A percentile compares a stretch with the other conserved stretches of the same genome.
These are phyloP conservation scores for Kryptolebias marmoratus DNA, from an alignment of 2,113 vertebrate species.

Conservation along the genomic window DNA sequence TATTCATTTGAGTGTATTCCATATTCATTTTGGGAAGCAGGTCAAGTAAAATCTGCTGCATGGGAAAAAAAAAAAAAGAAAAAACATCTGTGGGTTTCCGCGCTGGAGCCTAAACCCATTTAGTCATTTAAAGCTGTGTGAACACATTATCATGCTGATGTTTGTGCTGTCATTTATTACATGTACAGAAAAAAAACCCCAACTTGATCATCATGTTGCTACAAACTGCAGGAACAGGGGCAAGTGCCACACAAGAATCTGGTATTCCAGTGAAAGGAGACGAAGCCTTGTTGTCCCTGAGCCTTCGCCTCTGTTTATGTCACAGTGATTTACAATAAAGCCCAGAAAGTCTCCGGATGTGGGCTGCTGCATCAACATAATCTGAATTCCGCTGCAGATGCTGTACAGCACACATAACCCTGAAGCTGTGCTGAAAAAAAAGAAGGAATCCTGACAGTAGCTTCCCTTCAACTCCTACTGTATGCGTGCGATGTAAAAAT, in stretches of 20 bases:
- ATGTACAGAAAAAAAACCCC: neutral
- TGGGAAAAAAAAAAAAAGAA: slow-evolving; percentile 9
- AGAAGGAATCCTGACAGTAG: slow-evolving; percentile 7
- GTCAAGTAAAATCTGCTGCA: slow-evolving; percentile 36
- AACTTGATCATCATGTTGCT: neutral
- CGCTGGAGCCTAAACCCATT: slow-evolving; percentile 6
- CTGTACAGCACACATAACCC: slow-evolving; percentile 39
- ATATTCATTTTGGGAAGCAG: slow-evolving; percentile 49
- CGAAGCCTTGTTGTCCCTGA: slow-evolving; percentile 35
- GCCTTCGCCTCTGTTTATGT: slow-evolving; percentile 56
- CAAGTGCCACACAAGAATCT: slow-evolving; percentile 30
- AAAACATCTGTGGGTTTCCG: slow-evolving; percentile 21
- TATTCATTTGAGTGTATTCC: slow-evolving; percentile 41
- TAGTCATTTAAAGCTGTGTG: slow-evolving; percentile 11
- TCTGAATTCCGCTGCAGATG: slow-evolving; percentile 55
- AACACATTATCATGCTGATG: neutral
- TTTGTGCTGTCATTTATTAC: slow-evolving; percentile 2
- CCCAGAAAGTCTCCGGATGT: slow-evolving; percentile 47
- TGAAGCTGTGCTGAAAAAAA: slow-evolving; percentile 2
- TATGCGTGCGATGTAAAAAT: neutral
- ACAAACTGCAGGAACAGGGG: slow-evolving; percentile 19
- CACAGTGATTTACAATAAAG: slow-evolving; percentile 60
- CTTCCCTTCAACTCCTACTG: slow-evolving; percentile 5
- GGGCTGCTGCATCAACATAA: slow-evolving; percentile 68
- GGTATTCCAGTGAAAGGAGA: slow-evolving; percentile 43